Evolutionary conservation across 1,140 invertebrate genomes (phyloP).

Genomic region (Listronotus bonariensis): DNA sequence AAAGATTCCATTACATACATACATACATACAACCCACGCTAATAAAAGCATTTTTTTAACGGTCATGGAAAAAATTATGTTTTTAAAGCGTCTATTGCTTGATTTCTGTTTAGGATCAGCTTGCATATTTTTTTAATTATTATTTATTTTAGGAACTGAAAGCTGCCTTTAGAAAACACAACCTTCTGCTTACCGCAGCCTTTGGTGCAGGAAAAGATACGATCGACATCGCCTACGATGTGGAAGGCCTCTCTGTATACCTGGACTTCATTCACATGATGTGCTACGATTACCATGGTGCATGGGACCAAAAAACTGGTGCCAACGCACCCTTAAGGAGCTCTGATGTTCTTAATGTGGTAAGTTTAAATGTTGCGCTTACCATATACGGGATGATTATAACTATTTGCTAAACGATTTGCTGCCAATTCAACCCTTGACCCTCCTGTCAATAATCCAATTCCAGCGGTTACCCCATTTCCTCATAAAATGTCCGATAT

Average conservation of each 20-base stretch:
- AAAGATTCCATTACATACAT: no score
- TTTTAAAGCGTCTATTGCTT: not conserved
- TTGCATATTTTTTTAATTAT: no score
- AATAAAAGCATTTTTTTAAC: no score
- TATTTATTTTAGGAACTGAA: conserved; percentile 63
- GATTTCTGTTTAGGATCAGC: no score
- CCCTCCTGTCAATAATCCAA: no score
- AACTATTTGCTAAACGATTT: no score
- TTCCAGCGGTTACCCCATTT: no score
- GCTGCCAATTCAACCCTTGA: no score
- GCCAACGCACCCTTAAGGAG: conserved; percentile 71
- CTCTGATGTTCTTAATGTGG: conserved; percentile 63
- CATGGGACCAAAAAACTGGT: conserved; percentile 77
- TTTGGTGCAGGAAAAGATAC: conserved; percentile 73
- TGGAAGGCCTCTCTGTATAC: conserved; percentile 70
- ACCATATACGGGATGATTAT: no score
- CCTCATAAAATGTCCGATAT: no score
- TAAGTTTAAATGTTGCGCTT: conserved; percentile 53
- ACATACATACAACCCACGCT: no score
- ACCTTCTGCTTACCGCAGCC: conserved; percentile 74
- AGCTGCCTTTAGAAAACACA: conserved; percentile 63
- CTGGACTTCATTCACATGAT: conserved; percentile 86
- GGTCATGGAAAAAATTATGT: not conserved
- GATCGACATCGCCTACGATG: conserved; percentile 76
- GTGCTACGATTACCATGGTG: conserved; percentile 89